A percentile compares a stretch with the other conserved stretches of the same genome.
phyloP scores from a whole-genome alignment of 2,113 vertebrate genomes.

The Hippocampus guttulatus region DNA sequence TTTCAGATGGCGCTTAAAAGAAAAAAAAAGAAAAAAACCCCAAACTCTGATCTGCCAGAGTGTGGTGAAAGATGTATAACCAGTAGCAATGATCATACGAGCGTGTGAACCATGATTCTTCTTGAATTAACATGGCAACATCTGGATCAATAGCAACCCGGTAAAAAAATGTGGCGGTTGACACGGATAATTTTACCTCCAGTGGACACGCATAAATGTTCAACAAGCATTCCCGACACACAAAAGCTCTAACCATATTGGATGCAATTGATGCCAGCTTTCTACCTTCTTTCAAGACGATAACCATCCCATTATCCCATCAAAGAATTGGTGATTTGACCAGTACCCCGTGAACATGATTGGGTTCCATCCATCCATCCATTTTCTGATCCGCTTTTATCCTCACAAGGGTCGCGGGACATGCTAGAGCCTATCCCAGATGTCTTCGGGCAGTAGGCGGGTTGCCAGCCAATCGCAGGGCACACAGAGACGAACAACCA shows the following conservation, averaged over 20 bases:
- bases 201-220: slow-evolving; percentile 35
- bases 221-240: slow-evolving; percentile 40
- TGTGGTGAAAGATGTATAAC: slow-evolving; percentile 14
- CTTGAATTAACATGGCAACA: slow-evolving; percentile 60
- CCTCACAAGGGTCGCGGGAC: too few species aligned
- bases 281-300: slow-evolving; percentile 33
- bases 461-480: too few species aligned
- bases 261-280: slow-evolving; percentile 18
- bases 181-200: slow-evolving; percentile 62
- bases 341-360: slow-evolving; percentile 57
- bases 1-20: slow-evolving; percentile 30
- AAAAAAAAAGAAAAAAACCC: slow-evolving; percentile 11
- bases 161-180: slow-evolving; percentile 64
- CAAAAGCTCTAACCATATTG: slow-evolving; percentile 18
- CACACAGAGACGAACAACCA: too few species aligned
- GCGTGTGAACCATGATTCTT: slow-evolving; percentile 43
- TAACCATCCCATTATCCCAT: slow-evolving; percentile 50
- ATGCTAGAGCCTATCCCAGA: too few species aligned
- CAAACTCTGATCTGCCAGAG: slow-evolving; percentile 14
- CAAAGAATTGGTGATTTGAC: slow-evolving; percentile 63
- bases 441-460: too few species aligned
- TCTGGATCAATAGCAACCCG: slow-evolving; percentile 64
- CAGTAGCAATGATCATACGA: slow-evolving; percentile 8
- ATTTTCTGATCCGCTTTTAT: too few species aligned
- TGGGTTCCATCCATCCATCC: too few species aligned